Conservation (phyloP, 2,888 invertebrate genomes). For the Drosophila suboccidentalis region DNA sequence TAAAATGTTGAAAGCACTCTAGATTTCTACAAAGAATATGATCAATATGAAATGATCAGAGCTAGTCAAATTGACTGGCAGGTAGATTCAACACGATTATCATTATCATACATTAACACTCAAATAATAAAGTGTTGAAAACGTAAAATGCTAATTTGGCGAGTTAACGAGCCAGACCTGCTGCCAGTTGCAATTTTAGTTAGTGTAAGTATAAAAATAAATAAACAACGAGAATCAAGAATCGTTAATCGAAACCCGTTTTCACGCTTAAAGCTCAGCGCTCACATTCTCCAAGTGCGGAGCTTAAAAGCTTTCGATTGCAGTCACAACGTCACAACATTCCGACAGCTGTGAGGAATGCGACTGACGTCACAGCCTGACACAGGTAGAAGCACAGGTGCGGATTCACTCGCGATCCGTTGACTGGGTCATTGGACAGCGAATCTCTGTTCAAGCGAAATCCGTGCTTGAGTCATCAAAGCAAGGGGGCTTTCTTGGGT, state of each 20-base stretch:
- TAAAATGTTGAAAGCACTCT: not conserved
- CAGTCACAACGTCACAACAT: conserved; percentile 24
- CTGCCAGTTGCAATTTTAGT: conserved; percentile 31
- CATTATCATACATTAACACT: conserved; percentile 49
- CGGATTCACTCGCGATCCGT: conserved; percentile 2
- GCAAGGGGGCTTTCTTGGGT: not conserved
- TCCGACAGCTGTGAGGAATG: conserved; percentile 30
- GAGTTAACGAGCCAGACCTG: conserved; percentile 47
- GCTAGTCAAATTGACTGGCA: no score
- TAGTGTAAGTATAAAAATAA: conserved; percentile 45
- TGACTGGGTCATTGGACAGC: conserved; percentile 18
- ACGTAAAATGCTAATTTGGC: conserved; percentile 39
- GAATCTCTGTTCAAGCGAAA: conserved; percentile 13
- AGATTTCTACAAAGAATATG: not conserved
- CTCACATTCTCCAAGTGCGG: conserved; percentile 4
- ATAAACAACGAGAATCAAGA: not conserved
- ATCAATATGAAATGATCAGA: not conserved
- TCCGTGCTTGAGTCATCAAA: conserved; percentile 38
- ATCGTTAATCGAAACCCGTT: conserved; percentile 43
- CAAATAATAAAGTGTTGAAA: conserved; percentile 30
- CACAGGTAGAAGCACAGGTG: conserved; percentile 19
- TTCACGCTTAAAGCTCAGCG: conserved; percentile 8
- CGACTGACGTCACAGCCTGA: conserved; percentile 37
- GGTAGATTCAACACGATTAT: conserved; percentile 25
- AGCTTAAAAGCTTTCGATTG: conserved; percentile 32